These are phyloP conservation scores for Oreonectes daqikongensis DNA, from an alignment of 2,797 vertebrate genomes.

Conservation along the genomic window DNA sequence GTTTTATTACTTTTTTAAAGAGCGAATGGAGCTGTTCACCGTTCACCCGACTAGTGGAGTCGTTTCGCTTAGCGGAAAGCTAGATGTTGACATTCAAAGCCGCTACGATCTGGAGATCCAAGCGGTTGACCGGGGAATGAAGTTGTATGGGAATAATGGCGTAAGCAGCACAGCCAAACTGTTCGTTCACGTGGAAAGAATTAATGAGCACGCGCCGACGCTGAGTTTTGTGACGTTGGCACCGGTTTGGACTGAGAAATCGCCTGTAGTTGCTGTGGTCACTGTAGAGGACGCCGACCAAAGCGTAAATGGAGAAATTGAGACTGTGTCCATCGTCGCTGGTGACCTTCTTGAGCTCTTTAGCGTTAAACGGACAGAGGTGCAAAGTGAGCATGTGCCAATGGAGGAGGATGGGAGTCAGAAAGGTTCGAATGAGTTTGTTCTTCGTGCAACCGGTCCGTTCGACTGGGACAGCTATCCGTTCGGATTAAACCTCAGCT, in stretches of 20 bases:
- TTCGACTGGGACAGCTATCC: constrained; percentile 85
- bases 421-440: constrained; percentile 75
- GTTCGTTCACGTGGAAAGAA: constrained; percentile 91
- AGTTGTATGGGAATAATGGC: constrained; percentile 96
- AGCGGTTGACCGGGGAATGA: constrained; percentile 97
- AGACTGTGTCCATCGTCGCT: constrained; percentile 86
- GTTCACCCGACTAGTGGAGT: constrained; percentile 96
- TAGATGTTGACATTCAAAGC: constrained; percentile 87
- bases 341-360: constrained; percentile 87
- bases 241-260: constrained; percentile 81
- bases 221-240: constrained; percentile 81
- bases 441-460: constrained; percentile 81
- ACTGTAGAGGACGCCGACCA: constrained; percentile 88
- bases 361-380: constrained; percentile 80
- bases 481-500: constrained; percentile 87
- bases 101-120: constrained; percentile 92
- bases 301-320: constrained; percentile 91
- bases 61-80: constrained; percentile 90
- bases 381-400: constrained; percentile 55
- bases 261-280: constrained; percentile 84
- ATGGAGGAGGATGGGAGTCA: not conserved
- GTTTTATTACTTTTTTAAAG: constrained; percentile 99
- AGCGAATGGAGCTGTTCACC: constrained; percentile 90
- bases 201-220: constrained; percentile 88
- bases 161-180: constrained; percentile 98